Conservation (phyloP, 2,113 vertebrate species). For the Caloenas nicobarica region DNA sequence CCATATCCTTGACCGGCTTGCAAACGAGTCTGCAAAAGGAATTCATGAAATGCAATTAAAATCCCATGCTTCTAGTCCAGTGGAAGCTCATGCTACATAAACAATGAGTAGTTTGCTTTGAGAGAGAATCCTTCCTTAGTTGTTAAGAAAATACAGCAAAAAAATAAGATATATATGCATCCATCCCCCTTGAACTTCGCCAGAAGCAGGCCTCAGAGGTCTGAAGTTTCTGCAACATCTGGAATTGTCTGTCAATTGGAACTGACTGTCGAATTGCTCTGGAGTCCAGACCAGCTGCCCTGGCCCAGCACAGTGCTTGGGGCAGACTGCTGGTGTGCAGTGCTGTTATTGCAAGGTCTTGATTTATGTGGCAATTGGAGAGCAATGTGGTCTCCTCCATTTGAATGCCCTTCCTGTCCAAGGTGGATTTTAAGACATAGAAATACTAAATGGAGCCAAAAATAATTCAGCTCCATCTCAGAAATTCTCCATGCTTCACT, state of each 20-base stretch:
- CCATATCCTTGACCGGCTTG: slow-evolving; percentile 89
- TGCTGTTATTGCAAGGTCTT: not conserved
- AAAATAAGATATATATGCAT: not conserved
- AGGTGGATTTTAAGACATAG: not conserved
- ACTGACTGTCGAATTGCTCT: not conserved
- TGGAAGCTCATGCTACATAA: not conserved
- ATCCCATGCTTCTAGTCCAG: not conserved
- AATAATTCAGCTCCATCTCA: not conserved
- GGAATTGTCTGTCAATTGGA: not conserved
- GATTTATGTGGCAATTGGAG: not conserved
- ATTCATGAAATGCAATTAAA: not conserved
- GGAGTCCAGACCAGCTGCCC: not conserved
- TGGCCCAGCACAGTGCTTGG: not conserved
- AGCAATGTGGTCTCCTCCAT: not conserved
- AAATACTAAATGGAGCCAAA: not conserved
- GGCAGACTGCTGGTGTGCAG: not conserved
- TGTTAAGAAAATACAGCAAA: not conserved
- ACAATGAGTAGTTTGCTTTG: slow-evolving; percentile 32
- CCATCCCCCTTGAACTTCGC: not conserved
- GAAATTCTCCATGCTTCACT: not conserved
- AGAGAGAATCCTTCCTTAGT: not conserved
- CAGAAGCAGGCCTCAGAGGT: not conserved
- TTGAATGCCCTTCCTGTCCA: not conserved
- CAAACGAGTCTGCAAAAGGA: slow-evolving; percentile 84
- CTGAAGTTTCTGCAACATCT: not conserved